A percentile compares a stretch with the other conserved stretches of the same genome.
Conservation (phyloP, 2,888 invertebrate genomes). For the Dascillus cervinus region DNA sequence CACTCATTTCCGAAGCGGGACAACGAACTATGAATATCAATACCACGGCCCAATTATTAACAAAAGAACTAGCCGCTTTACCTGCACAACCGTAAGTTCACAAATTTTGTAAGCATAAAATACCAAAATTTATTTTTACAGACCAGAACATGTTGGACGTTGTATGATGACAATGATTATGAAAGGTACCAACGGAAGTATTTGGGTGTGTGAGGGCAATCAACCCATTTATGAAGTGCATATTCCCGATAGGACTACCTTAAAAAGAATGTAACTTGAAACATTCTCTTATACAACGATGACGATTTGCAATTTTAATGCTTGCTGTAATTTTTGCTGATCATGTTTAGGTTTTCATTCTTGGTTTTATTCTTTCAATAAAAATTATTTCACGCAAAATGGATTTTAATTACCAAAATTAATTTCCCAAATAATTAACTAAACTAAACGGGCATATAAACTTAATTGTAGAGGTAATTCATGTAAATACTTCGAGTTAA, state of each 20-base stretch:
- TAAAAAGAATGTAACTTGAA: constrained; percentile 5
- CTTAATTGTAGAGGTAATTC: no score
- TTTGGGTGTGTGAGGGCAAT: constrained; percentile 42
- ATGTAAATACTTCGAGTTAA: no score
- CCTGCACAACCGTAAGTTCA: constrained; percentile 38
- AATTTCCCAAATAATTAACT: no score
- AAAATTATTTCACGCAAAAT: no score
- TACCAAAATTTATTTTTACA: constrained; percentile 15
- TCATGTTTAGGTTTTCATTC: no score
- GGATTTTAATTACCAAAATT: no score
- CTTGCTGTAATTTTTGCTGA: no score
- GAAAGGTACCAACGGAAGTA: constrained; percentile 40
- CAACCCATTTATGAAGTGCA: constrained; percentile 36
- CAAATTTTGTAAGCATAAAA: no score
- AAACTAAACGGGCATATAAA: no score
- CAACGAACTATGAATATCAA: constrained; percentile 24
- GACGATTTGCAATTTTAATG: neutral
- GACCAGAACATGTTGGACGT: constrained; percentile 26
- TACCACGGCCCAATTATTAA: constrained; percentile 24
- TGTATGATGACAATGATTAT: constrained; percentile 24
- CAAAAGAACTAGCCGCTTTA: constrained; percentile 28
- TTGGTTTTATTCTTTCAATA: no score
- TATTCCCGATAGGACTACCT: constrained; percentile 21
- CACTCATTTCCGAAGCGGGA: constrained; percentile 32
- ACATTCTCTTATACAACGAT: no score